A percentile compares a stretch with the other conserved stretches of the same genome.
Conservation (phyloP, 2,113 vertebrate species). For the Corythornis vintsioides region DNA sequence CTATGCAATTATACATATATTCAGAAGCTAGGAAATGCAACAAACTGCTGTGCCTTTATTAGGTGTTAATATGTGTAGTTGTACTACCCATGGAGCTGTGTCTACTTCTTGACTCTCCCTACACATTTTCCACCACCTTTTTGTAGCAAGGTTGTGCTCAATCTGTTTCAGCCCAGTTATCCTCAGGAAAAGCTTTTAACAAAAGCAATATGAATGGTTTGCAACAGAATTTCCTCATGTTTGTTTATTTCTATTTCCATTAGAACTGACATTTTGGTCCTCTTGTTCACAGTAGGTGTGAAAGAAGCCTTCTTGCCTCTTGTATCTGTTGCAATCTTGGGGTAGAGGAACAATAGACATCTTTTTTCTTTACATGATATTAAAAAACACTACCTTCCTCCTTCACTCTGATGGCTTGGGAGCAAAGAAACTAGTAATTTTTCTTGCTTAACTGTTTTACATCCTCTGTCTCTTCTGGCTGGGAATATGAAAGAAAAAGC, state of each 20-base stretch:
- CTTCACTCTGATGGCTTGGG: background rate
- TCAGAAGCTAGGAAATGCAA: background rate
- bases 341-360: background rate
- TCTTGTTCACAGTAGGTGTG: background rate
- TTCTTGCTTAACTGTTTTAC: background rate
- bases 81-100: background rate
- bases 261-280: background rate
- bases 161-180: background rate
- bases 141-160: background rate
- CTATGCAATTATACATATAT: background rate
- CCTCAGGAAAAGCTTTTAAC: background rate
- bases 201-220: background rate
- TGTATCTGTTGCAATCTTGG: background rate
- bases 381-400: background rate
- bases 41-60: background rate
- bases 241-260: conserved; percentile 40
- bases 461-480: background rate
- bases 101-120: background rate
- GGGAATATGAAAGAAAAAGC: background rate
- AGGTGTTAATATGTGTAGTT: rapidly evolving
- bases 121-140: background rate
- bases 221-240: background rate
- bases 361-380: background rate
- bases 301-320: background rate
- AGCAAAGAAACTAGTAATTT: background rate